Evolutionary conservation across 2,888 invertebrate genomes (phyloP).

Genomic region (Steinernema hermaphroditum): DNA sequence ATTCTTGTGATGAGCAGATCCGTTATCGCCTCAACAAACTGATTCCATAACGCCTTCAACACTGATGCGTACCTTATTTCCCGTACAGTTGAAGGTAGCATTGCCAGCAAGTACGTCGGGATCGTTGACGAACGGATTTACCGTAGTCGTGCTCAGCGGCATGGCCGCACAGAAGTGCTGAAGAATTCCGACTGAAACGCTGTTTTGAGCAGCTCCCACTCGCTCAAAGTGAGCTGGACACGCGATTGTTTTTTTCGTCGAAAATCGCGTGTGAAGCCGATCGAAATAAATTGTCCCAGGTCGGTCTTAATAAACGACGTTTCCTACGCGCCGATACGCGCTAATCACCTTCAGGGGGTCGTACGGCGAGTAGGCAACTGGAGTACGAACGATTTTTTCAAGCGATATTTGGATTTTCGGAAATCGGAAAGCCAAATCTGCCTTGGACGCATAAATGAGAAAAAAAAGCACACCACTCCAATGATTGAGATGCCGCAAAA

Average conservation of each 20-base stretch:
- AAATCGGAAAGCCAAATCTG: background rate
- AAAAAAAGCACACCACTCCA: constrained; percentile 28
- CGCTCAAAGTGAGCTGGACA: background rate
- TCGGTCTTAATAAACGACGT: background rate
- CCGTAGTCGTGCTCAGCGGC: constrained; percentile 24
- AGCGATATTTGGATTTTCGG: too few relatives aligned
- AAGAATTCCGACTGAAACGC: background rate
- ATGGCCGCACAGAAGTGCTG: background rate
- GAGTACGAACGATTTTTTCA: too few relatives aligned
- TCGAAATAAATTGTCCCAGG: background rate
- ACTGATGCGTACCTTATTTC: constrained; percentile 38
- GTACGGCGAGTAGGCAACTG: background rate
- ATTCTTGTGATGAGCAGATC: constrained; percentile 46
- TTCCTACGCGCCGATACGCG: background rate
- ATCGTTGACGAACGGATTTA: constrained; percentile 26
- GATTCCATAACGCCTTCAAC: too few relatives aligned
- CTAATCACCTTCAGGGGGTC: background rate
- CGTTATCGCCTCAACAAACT: constrained; percentile 53
- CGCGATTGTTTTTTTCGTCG: constrained; percentile 12
- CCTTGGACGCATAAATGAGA: constrained; percentile 24
- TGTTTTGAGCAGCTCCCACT: background rate
- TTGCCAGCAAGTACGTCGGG: constrained; percentile 4
- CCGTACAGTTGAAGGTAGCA: constrained; percentile 37
- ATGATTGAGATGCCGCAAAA: constrained; percentile 6
- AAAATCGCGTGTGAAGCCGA: constrained; percentile 16